Evolutionary conservation across 2,113 vertebrate genomes (phyloP).

Genomic region (Cephalopholis sonnerati): DNA sequence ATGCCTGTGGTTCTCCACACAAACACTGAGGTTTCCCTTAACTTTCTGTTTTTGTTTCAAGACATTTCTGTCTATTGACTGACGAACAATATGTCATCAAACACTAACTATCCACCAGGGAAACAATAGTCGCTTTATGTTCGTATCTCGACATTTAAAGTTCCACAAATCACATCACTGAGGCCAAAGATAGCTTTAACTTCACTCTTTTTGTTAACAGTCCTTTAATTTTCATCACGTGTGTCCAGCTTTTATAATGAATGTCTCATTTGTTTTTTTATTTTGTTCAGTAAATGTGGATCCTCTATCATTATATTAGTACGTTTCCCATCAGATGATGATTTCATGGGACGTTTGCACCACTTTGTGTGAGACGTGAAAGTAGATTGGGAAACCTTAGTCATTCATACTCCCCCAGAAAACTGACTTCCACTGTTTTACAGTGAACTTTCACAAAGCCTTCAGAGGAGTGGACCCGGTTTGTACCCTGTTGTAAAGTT

Average conservation of each 20-base stretch:
- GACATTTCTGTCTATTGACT: conserved; percentile 26
- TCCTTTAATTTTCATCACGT: not conserved
- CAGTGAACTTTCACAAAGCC: conserved; percentile 67
- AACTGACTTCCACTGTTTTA: conserved; percentile 70
- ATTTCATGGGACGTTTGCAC: not conserved
- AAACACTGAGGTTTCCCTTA: conserved; percentile 44
- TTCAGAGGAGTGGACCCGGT: conserved; percentile 70
- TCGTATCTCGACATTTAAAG: conserved; percentile 5
- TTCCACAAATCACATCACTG: not conserved
- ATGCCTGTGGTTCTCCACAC: conserved; percentile 4
- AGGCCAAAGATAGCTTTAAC: conserved; percentile 54
- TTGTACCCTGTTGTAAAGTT: conserved; percentile 79
- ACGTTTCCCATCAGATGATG: not conserved
- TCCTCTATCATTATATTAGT: conserved; percentile 5
- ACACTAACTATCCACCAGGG: conserved; percentile 1
- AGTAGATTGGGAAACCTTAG: conserved; percentile 41
- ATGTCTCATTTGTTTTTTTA: not conserved
- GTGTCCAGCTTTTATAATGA: not conserved
- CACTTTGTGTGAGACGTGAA: conserved; percentile 37
- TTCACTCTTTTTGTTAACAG: not conserved
- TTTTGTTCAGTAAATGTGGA: not conserved
- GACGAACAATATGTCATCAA: not conserved
- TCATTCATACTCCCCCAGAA: conserved; percentile 27
- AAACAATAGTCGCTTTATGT: not conserved
- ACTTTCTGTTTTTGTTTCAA: conserved; percentile 17